Evolutionary conservation across 2,888 invertebrate genomes (phyloP).

Genomic region (Pseudococcus viburni): DNA sequence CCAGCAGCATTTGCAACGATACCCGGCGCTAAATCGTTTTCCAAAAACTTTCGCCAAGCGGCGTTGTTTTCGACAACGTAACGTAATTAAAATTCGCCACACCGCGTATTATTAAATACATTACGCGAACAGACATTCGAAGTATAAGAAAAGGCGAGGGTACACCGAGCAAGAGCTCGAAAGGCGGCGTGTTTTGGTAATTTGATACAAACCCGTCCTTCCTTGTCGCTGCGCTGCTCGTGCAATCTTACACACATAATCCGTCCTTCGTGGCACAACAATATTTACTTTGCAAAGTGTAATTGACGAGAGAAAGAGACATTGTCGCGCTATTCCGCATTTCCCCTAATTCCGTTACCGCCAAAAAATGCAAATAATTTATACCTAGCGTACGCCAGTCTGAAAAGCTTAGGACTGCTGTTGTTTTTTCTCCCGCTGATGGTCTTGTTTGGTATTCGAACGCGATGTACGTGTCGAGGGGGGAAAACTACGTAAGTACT

Average conservation of each 20-base stretch:
- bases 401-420: too few species aligned
- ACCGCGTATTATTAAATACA: neutral
- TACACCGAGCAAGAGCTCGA: neutral
- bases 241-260: neutral
- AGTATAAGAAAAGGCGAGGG: neutral
- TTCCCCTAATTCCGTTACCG: too few species aligned
- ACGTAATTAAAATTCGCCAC: constrained; percentile 37
- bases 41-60: neutral
- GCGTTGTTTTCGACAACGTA: neutral
- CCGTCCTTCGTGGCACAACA: neutral
- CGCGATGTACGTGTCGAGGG: neutral
- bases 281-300: neutral
- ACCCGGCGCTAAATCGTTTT: neutral
- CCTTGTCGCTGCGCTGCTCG: neutral
- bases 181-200: neutral
- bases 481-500: neutral
- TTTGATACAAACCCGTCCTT: neutral
- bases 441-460: neutral
- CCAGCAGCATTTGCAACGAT: neutral
- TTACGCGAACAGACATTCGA: neutral
- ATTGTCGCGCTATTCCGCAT: neutral
- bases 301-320: neutral
- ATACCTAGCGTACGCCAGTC: too few species aligned
- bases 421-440: too few species aligned
- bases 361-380: too few species aligned